Base-by-base conservation (phyloP, 2,113 vertebrate species). In the Coptodon rendalli region DNA sequence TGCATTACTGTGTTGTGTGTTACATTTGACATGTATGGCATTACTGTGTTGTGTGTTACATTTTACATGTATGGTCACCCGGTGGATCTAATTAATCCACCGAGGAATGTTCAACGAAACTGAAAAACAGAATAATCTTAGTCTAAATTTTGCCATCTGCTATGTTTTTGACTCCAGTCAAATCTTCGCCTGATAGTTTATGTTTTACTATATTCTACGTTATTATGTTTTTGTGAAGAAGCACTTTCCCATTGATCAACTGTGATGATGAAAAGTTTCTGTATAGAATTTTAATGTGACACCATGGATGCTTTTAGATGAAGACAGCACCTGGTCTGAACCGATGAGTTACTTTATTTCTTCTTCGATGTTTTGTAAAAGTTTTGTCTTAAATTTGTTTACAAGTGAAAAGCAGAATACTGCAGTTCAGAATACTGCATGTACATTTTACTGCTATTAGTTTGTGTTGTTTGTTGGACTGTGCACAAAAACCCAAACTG, bases 201-300 rank as follows among this genome's bases (percentile, higher is more conserved):
- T 73, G 22, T 45, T 5, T 73, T 45, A 73, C 13, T 73, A 16
- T 9, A 45, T 17, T 48, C 14, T 73, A 48, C 29, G 68, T 9
- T 29, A 71, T 22, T 24, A 17, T 29, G 24, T 19, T 0, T 48
- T 29, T 48, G 68, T 17, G 24, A 45, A 73, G 40, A 73, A 76
- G 14, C 14, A 0, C 40, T 29, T 9, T 43, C 12, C 66, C n/a
- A 43, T 50, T 76, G 50, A 24, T 29, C 16, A 1, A 19, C 2
- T 76, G 10, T 1, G 43, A 17, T 19, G 24, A 76, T 50, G 43
- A 19, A 19, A 29, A 29, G 71, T 76, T 76, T 48, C 6, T 0
- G 22, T 45, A 24, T 16, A 43, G n/a, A 71, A 38, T 43, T 38
- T 45, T 45, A 24, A 45, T 76, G 71, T 76, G 24, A 48, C 1